Percentiles rank a stretch among this genome's conserved stretches.
phyloP scores from a whole-genome alignment of 2,797 vertebrate genomes.

The Chaetodon trifasciatus region DNA sequence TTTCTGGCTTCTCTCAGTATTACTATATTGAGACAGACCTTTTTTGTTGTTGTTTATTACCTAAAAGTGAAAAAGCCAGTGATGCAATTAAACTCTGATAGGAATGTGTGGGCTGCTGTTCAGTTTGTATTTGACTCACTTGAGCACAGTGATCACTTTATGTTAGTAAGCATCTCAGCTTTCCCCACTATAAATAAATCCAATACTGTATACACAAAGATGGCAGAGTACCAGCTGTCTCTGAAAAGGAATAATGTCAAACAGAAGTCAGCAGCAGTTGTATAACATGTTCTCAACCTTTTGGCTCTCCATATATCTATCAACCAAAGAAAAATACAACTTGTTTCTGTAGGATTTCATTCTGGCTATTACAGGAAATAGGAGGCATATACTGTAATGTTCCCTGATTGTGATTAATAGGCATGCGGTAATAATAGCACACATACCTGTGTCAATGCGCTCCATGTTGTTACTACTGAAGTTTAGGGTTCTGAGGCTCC shows the following conservation, averaged over 20 bases:
- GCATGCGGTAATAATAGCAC: neutral
- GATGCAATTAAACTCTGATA: constrained; percentile 1
- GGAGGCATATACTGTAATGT: neutral
- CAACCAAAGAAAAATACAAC: constrained; percentile 25
- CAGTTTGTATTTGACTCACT: constrained; percentile 37
- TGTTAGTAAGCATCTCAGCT: constrained; percentile 27
- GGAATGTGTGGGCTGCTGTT: neutral
- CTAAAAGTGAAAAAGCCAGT: constrained; percentile 3
- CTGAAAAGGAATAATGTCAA: constrained; percentile 41
- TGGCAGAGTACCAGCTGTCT: constrained; percentile 28
- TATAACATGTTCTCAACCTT: constrained; percentile 22
- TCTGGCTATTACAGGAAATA: neutral
- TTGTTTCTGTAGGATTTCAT: constrained; percentile 4
- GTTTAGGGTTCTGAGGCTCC: constrained; percentile 89
- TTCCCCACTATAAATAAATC: constrained; percentile 51
- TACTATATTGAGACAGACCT: constrained; percentile 10
- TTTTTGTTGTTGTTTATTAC: constrained; percentile 9
- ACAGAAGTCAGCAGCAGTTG: constrained; percentile 41
- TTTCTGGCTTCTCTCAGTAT: constrained; percentile 14
- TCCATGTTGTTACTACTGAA: constrained; percentile 90
- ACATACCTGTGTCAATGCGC: constrained; percentile 89
- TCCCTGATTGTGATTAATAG: constrained; percentile 9
- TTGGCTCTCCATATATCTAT: constrained; percentile 30
- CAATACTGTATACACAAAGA: constrained; percentile 41
- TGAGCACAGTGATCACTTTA: constrained; percentile 17